A percentile compares a stretch with the other conserved stretches of the same genome.
Evolutionary conservation across 2,888 invertebrate genomes (phyloP).

Genomic region (Lasioglossum morio): DNA sequence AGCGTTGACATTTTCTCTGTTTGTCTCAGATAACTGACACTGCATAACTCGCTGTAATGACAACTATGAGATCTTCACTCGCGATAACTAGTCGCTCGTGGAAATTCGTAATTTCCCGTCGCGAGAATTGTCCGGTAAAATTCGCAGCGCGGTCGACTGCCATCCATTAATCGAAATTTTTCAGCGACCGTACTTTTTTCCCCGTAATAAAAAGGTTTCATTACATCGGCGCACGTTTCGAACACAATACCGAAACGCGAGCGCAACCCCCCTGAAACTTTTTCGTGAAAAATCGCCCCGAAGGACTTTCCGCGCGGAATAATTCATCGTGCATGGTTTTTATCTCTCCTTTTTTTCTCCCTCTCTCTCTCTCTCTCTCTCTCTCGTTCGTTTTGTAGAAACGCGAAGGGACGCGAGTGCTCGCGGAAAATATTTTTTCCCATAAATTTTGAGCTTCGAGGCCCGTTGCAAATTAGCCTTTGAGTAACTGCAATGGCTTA

Average conservation of each 20-base stretch:
- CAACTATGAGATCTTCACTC: neutral
- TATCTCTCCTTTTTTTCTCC: neutral
- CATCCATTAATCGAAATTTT: slow-evolving; percentile 56
- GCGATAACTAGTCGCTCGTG: neutral
- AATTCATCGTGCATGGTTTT: slow-evolving; percentile 18
- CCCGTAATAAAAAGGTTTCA: slow-evolving; percentile 31
- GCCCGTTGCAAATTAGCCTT: neutral
- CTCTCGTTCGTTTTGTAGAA: neutral
- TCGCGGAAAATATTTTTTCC: slow-evolving; percentile 4
- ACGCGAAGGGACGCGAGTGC: neutral
- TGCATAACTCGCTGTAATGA: neutral
- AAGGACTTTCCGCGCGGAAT: slow-evolving; percentile 11
- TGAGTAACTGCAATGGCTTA: neutral
- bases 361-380: neutral
- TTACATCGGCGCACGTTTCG: slow-evolving; percentile 1
- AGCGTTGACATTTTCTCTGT: neutral
- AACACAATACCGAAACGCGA: slow-evolving; percentile 9
- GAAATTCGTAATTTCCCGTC: slow-evolving; percentile 37
- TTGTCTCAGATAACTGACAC: neutral
- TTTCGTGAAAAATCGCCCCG: neutral
- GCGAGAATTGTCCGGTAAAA: slow-evolving; percentile 39
- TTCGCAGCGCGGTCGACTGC: slow-evolving; percentile 23
- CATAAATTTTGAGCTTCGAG: slow-evolving; percentile 9
- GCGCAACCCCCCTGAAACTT: slow-evolving; percentile 2
- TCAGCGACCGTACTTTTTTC: slow-evolving; percentile 18